phyloP scores from a whole-genome alignment of 2,888 invertebrate species.

The Oligia fasciuncula region DNA sequence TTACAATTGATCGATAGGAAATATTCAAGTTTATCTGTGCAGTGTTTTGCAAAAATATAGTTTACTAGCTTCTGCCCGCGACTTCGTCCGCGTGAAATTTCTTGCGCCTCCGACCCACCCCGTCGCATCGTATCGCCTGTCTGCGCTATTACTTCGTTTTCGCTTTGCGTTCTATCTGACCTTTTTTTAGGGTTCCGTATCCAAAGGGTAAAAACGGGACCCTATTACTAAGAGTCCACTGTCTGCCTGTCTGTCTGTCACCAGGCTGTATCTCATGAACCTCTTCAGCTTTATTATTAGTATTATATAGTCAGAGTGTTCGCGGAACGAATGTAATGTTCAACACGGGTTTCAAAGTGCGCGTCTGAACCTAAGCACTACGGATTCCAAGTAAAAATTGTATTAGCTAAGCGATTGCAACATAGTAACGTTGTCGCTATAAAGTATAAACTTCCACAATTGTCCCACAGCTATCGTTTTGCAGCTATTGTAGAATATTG shows the following conservation, averaged over 20 bases:
- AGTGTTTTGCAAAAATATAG: not conserved
- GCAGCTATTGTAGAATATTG: slow-evolving; percentile 74
- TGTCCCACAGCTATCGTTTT: slow-evolving; percentile 72
- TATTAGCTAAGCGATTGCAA: slow-evolving; percentile 49
- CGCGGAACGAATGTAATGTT: slow-evolving; percentile 19
- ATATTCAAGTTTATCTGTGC: not conserved
- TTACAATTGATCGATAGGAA: not conserved
- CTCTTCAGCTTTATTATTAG: not conserved
- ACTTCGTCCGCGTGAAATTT: too few relatives aligned
- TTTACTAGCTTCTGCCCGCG: not conserved
- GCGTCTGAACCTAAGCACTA: slow-evolving; percentile 27
- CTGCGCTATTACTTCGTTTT: too few relatives aligned
- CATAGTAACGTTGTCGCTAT: slow-evolving; percentile 71
- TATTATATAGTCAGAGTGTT: not conserved
- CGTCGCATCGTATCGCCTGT: too few relatives aligned
- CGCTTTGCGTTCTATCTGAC: too few relatives aligned
- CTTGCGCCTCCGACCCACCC: too few relatives aligned
- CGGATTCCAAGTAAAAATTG: slow-evolving; percentile 46
- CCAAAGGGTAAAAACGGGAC: too few relatives aligned
- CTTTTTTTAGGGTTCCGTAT: too few relatives aligned
- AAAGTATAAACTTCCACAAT: slow-evolving; percentile 78
- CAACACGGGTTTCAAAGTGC: slow-evolving; percentile 32
- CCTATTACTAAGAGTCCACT: too few relatives aligned
- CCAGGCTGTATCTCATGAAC: too few relatives aligned
- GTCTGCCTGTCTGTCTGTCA: too few relatives aligned